Conservation (phyloP, 1,140 invertebrate species). For the Drosophila ogumai region DNA sequence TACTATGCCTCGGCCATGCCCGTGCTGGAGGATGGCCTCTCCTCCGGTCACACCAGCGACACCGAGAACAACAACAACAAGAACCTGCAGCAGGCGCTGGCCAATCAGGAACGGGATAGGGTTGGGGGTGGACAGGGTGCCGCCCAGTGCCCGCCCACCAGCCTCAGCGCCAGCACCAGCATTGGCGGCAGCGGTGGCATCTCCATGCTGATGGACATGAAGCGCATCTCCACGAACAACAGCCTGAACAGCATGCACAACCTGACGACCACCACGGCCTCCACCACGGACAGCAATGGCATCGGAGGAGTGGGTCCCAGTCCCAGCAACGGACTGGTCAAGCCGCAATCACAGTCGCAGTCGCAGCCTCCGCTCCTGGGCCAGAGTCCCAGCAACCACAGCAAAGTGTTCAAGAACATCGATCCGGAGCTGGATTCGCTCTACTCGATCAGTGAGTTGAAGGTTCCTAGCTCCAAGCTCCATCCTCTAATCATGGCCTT, state of each 20-base stretch:
- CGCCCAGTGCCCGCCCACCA: constrained; percentile 52
- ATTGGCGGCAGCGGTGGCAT: constrained; percentile 79
- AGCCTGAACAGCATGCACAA: constrained; percentile 82
- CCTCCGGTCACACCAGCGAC: constrained; percentile 96
- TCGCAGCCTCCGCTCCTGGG: constrained; percentile 61
- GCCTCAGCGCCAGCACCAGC: constrained; percentile 61
- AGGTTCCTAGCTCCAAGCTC: too few relatives aligned
- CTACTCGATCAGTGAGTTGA: constrained; percentile 79
- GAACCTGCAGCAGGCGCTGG: constrained; percentile 52
- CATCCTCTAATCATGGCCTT: background rate
- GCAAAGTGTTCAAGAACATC: constrained; percentile 84
- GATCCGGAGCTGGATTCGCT: constrained; percentile 84
- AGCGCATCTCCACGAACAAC: constrained; percentile 79
- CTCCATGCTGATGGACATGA: constrained; percentile 84
- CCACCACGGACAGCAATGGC: constrained; percentile 67
- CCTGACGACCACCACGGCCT: constrained; percentile 67
- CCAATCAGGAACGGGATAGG: constrained; percentile 13
- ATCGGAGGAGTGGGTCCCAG: constrained; percentile 29
- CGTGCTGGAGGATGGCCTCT: constrained; percentile 96
- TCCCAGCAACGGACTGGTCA: constrained; percentile 60
- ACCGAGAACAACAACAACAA: constrained; percentile 89
- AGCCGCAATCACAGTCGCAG: constrained; percentile 16
- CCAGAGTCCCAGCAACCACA: constrained; percentile 80
- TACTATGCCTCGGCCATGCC: constrained; percentile 90
- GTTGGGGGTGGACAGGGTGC: background rate